Conservation (phyloP, 2,888 invertebrate species). For the Zhengitettix transpicula region DNA sequence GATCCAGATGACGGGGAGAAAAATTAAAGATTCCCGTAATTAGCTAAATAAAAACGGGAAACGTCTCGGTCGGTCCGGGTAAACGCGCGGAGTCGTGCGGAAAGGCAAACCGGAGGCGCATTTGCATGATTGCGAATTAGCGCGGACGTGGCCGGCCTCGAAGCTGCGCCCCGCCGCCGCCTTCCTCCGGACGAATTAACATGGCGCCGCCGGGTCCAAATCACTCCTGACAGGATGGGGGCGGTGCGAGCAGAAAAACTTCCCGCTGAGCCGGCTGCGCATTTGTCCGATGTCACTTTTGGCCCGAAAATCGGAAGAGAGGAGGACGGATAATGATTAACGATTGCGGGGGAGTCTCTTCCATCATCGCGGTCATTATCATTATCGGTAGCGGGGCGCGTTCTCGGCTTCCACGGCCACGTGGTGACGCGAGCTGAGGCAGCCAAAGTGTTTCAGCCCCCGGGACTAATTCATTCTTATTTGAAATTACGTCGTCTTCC, state of each 20-base stretch:
- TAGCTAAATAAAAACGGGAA: too few relatives aligned
- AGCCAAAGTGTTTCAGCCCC: too few relatives aligned
- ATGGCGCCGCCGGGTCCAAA: constrained; percentile 8
- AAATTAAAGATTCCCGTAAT: too few relatives aligned
- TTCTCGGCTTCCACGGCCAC: too few relatives aligned
- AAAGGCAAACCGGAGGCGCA: too few relatives aligned
- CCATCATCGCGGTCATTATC: background rate
- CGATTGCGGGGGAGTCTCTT: background rate
- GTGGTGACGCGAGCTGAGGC: too few relatives aligned
- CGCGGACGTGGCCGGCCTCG: background rate
- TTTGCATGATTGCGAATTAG: background rate
- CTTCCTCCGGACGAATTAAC: constrained; percentile 4
- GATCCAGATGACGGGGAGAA: too few relatives aligned
- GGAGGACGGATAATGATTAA: constrained; percentile 5
- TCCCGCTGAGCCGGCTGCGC: background rate
- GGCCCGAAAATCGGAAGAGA: background rate
- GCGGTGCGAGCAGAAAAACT: background rate
- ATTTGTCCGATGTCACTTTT: constrained; percentile 7
- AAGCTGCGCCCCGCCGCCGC: background rate
- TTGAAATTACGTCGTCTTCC: too few relatives aligned
- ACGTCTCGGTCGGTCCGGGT: too few relatives aligned
- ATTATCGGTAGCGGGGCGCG: background rate
- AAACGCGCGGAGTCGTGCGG: too few relatives aligned
- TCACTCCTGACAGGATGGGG: constrained; percentile 7
- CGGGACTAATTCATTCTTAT: too few relatives aligned